Evolutionary conservation across 92 coral and sea anemone species (phyloP), one percentile per base, ranked within the genome.

Genomic region (Porites lobata): DNA sequence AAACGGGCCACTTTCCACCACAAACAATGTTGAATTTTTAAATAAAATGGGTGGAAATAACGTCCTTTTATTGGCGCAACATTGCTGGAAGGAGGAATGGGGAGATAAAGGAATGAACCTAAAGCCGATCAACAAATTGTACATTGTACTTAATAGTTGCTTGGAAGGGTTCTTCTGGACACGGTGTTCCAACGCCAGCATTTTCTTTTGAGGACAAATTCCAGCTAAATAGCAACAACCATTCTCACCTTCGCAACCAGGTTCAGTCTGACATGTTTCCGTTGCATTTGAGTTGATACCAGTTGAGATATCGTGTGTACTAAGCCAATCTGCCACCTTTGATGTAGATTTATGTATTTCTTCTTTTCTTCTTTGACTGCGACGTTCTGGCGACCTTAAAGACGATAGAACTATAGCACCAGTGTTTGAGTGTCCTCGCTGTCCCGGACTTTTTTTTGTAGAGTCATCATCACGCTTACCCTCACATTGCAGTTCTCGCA

Each of bases 291-390:
- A 38, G 80, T 50, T 73, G 71, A 20, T 68, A 43, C 12, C 56
- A 78, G 69, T 72, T 54, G 78, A 65, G 32, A 68, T 18, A 50
- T 53, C 38, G 19, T 51, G 56, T 51, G 38, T 26, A 81, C 29
- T 26, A 26, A 82, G 86, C 86, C 86, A 82, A 47, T 70, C 77
- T 9, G 86, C 69, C 9, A 82, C 86, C 70, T 82, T 82, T 2
- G 56, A 15, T 82, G 68, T 77, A n/a, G 86, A 82, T 8, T 2
- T 56, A 52, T 54, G 69, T 57, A 82, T 69, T 4, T 77, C 78
- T 38, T 18, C 32, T 11, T 82, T 82, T 22, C 78, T 71, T 29
- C 58, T 69, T 11, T 57, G 77, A 26, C 58, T 52, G 20, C 68
- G 57, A 58, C 58, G 54, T 19, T 82, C 77, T 52, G 77, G 32